Percentiles rank a stretch among this genome's conserved stretches.
phyloP scores from a whole-genome alignment of 2,888 invertebrate genomes.

The Spilosoma lubricipeda region DNA sequence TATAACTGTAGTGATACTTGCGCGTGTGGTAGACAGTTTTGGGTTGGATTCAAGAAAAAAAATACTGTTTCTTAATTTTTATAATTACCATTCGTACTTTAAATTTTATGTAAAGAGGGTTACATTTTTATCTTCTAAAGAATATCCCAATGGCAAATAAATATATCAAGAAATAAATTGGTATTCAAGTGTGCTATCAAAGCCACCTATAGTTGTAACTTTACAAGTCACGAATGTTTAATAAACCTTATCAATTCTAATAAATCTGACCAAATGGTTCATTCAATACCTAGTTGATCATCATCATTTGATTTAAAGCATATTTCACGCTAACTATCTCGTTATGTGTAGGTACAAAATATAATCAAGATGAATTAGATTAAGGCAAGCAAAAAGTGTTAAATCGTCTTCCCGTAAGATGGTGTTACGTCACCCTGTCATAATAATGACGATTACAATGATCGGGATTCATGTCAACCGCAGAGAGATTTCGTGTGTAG shows the following conservation, averaged over 20 bases:
- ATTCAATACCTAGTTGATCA: neutral
- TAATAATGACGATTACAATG: conserved; percentile 65
- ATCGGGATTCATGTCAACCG: conserved; percentile 66
- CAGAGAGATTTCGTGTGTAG: conserved; percentile 59
- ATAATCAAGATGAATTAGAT: conserved; percentile 47
- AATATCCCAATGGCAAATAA: neutral
- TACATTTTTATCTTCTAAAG: neutral
- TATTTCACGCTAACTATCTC: conserved; percentile 37
- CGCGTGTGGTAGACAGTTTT: too few relatives aligned
- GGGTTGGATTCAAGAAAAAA: too few relatives aligned
- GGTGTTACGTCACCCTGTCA: conserved; percentile 68
- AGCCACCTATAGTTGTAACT: too few relatives aligned
- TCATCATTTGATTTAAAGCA: neutral
- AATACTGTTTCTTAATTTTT: too few relatives aligned
- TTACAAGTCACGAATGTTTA: too few relatives aligned
- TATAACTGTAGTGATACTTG: too few relatives aligned
- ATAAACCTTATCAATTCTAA: too few relatives aligned
- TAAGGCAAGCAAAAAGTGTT: conserved; percentile 58
- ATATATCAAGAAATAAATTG: neutral
- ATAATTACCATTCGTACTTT: too few relatives aligned
- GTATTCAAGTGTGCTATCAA: too few relatives aligned
- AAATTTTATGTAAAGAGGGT: too few relatives aligned
- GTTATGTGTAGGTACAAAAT: conserved; percentile 30
- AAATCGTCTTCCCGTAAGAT: conserved; percentile 65
- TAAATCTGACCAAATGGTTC: neutral